phyloP scores from a whole-genome alignment of 1,140 invertebrate species.

The Amyelois transitella region DNA sequence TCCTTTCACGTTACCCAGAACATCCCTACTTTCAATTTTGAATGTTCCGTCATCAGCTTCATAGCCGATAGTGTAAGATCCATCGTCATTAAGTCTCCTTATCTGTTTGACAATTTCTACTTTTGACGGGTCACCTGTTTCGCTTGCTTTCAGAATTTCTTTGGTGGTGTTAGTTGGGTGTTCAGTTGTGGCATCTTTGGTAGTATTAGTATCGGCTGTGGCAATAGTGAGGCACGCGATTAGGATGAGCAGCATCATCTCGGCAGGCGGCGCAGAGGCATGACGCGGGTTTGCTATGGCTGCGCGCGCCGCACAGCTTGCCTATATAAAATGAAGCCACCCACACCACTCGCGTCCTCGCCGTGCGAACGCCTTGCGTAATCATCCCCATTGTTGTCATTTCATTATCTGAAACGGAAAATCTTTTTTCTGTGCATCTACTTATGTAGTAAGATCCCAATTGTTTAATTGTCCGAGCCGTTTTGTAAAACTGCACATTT shows the following conservation, averaged over 20 bases:
- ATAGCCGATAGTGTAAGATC: slow-evolving; percentile 89
- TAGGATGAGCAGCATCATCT: slow-evolving; percentile 53
- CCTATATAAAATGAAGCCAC: slow-evolving; percentile 72
- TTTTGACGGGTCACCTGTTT: slow-evolving; percentile 75
- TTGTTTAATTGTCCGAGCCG: slow-evolving; percentile 61
- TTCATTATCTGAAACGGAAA: slow-evolving; percentile 73
- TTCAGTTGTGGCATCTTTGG: slow-evolving; percentile 40
- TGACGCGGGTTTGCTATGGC: slow-evolving; percentile 50
- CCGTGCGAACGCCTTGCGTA: slow-evolving; percentile 67
- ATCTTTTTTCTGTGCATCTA: slow-evolving; percentile 63
- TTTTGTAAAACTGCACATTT: slow-evolving; percentile 35
- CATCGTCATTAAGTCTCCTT: slow-evolving; percentile 86
- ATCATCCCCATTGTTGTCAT: slow-evolving; percentile 67
- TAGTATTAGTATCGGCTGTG: slow-evolving; percentile 76
- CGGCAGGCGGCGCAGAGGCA: slow-evolving; percentile 51
- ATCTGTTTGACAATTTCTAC: slow-evolving; percentile 84
- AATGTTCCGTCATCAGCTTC: slow-evolving; percentile 89
- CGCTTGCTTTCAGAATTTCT: slow-evolving; percentile 73
- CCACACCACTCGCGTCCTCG: slow-evolving; percentile 50
- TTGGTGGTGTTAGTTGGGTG: slow-evolving; percentile 46
- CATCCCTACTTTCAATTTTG: slow-evolving; percentile 88
- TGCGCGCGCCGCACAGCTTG: slow-evolving; percentile 37
- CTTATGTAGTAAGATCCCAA: slow-evolving; percentile 52
- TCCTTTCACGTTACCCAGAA: slow-evolving; percentile 87
- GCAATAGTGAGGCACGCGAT: slow-evolving; percentile 56